Conservation (phyloP, 2,888 invertebrate species). For the Adineta ricciae region DNA sequence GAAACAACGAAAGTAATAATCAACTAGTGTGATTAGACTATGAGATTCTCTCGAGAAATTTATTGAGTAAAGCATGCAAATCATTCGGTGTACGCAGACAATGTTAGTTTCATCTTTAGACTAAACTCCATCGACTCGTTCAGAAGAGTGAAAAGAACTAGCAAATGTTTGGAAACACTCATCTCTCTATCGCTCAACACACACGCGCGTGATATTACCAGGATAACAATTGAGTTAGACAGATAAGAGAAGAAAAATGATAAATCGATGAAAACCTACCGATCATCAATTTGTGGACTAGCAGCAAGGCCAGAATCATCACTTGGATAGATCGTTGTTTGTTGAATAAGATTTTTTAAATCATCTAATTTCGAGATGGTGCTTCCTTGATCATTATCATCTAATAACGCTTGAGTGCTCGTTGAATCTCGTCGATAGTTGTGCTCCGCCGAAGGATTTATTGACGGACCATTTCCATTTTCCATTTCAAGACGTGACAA, state of each 20-base stretch:
- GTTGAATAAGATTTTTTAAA: background rate
- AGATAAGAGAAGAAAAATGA: background rate
- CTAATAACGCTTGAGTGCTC: background rate
- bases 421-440: background rate
- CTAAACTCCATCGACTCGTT: slow-evolving; percentile 8
- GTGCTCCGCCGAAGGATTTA: background rate
- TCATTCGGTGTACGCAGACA: background rate
- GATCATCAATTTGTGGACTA: background rate
- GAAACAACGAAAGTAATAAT: background rate
- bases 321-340: background rate
- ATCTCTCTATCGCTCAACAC: slow-evolving; percentile 12
- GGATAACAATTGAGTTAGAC: background rate
- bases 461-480: background rate
- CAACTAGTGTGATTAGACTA: background rate
- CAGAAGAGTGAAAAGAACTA: background rate
- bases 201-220: background rate
- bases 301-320: background rate
- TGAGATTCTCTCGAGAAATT: slow-evolving; percentile 5
- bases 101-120: background rate
- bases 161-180: background rate
- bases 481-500: slow-evolving; percentile 20
- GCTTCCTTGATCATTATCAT: slow-evolving; percentile 15
- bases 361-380: background rate
- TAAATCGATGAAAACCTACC: slow-evolving; percentile 15
- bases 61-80: background rate